Conservation (phyloP, 2,888 invertebrate genomes). For the Drosophila kanekoi region DNA sequence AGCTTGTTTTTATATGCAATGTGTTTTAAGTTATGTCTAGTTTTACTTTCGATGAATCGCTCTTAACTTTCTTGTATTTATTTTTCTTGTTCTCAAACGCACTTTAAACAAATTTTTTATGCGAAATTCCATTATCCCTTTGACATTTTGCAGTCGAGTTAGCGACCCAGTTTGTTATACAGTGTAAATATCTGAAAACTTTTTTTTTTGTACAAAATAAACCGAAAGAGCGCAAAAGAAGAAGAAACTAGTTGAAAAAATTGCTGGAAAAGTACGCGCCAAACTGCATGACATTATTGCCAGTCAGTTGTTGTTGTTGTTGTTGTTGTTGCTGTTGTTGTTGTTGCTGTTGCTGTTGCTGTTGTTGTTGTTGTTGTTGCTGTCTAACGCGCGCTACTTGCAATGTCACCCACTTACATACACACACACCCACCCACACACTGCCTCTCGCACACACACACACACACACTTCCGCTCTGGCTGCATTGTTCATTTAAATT, state of each 20-base stretch:
- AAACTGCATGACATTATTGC: conserved; percentile 77
- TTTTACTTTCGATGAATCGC: conserved; percentile 6
- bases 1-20: neutral
- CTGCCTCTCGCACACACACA: too few relatives aligned
- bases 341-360: too few relatives aligned
- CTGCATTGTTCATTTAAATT: conserved; percentile 81
- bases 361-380: conserved; percentile 23
- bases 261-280: conserved; percentile 55
- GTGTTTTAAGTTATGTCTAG: neutral
- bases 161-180: conserved; percentile 63
- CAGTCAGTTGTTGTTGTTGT: conserved; percentile 24
- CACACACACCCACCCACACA: too few relatives aligned
- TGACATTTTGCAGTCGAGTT: conserved; percentile 72
- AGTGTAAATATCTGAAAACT: conserved; percentile 54
- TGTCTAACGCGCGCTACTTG: conserved; percentile 61
- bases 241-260: conserved; percentile 25
- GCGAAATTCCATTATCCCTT: conserved; percentile 68
- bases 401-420: conserved; percentile 61
- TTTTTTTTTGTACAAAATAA: conserved; percentile 41
- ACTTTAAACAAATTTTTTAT: conserved; percentile 45
- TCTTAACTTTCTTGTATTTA: neutral
- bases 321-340: conserved; percentile 11
- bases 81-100: conserved; percentile 25
- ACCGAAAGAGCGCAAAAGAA: conserved; percentile 28
- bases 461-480: conserved; percentile 68